Base-by-base conservation (phyloP, 2,113 vertebrate genomes). In the Donacobius atricapilla region DNA sequence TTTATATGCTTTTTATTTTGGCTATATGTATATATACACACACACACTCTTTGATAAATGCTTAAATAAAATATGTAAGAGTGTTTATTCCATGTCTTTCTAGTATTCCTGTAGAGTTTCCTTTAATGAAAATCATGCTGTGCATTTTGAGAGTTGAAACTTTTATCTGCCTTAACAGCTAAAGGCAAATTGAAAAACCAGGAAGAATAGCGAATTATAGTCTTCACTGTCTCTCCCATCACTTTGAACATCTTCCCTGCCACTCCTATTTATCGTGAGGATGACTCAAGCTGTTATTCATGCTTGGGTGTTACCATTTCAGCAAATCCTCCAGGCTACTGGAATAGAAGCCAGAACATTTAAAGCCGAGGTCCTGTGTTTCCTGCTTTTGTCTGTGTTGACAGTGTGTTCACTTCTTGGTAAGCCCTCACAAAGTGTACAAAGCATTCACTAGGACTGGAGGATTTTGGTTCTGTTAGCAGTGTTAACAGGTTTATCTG, bases 171-270 rank as follows among this genome's bases (percentile, higher is more conserved):
- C 42, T 77, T 44, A 86, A 30, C 42, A 75, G 77, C 80, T 91
- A 56, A 94, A 87, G 77, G 80, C 83, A 91, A 57, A 65, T 21
- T 73, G 63, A 83, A 86, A 89, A 94, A 90, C 31, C 69, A 89
- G 91, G 87, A 89, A 94, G 80, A 92, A 81, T 25, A 82, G 28
- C 0, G 0, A 87, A 30, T 73, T 37, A 16, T 4, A 83, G 51
- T 54, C 63, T 85, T 72, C 35, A 10, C 70, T 91, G 84, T 91
- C 87, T 94, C 51, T 90, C 57, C 86, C 90, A 90, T 73, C 54
- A 22, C 79, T 92, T 87, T 95, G 75, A 86, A 94, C 96, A 80
- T 63, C 56, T 80, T 77, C 87, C 68, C 85, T 97, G 87, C 93
- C 91, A 16, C 96, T 97, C 83, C 89, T 87, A 0, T 96, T 54